Evolutionary conservation across 2,113 vertebrate genomes (phyloP).

Genomic region (Pseudopodoces humilis): DNA sequence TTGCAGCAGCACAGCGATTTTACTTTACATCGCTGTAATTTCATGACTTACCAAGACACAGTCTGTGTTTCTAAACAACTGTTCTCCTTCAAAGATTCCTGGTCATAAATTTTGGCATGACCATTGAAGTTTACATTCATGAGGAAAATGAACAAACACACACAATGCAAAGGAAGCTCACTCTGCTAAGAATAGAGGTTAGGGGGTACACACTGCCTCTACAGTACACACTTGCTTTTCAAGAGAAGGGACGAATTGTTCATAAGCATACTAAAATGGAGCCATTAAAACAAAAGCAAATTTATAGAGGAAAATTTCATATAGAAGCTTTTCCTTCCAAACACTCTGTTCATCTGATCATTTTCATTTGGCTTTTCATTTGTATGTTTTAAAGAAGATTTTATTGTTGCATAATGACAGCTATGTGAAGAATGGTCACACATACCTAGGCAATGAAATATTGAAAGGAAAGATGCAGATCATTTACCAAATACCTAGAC

Average conservation of each 20-base stretch:
- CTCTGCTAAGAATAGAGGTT: not conserved
- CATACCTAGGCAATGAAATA: constrained; percentile 67
- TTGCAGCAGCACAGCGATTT: not conserved
- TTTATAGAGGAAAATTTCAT: not conserved
- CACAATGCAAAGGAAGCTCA: not conserved
- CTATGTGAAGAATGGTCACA: constrained; percentile 62
- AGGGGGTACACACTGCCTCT: not conserved
- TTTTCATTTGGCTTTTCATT: constrained; percentile 17
- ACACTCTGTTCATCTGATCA: not conserved
- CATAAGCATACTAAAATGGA: not conserved
- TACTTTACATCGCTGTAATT: not conserved
- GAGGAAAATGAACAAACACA: not conserved
- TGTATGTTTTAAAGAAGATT: constrained; percentile 29
- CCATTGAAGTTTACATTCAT: not conserved
- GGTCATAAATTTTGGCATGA: not conserved
- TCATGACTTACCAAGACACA: not conserved
- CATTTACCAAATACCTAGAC: constrained; percentile 74
- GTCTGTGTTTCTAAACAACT: not conserved
- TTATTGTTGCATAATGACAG: constrained; percentile 58
- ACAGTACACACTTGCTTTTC: not conserved
- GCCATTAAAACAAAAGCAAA: not conserved
- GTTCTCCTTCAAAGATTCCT: not conserved
- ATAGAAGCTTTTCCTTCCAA: not conserved
- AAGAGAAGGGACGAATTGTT: not conserved
- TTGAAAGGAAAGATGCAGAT: constrained; percentile 68